Conservation (phyloP, 1,140 invertebrate species). For the Hypsibius dujardini region DNA sequence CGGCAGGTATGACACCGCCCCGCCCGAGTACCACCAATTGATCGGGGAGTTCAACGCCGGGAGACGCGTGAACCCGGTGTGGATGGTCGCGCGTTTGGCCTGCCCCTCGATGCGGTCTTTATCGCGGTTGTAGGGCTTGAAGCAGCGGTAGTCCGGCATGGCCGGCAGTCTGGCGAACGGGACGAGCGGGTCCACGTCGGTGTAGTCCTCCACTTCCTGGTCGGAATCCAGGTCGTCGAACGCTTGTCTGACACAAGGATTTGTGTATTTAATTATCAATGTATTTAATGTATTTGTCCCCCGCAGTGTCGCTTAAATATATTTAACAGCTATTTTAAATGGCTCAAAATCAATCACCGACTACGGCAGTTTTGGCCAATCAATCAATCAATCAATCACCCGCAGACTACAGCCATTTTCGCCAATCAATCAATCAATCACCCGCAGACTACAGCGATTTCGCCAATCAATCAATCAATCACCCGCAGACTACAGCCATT, state of each 20-base stretch:
- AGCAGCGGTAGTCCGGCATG: neutral
- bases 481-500: too few species aligned
- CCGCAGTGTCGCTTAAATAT: too few species aligned
- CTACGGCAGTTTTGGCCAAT: too few species aligned
- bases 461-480: too few species aligned
- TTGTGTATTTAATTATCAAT: neutral
- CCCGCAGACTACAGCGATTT: too few species aligned
- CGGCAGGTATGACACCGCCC: neutral
- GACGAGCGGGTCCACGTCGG: neutral
- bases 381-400: too few species aligned
- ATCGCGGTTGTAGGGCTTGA: neutral
- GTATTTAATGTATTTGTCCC: too few species aligned
- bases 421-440: too few species aligned
- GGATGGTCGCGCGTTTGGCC: neutral
- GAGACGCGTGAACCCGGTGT: neutral
- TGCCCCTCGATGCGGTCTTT: neutral
- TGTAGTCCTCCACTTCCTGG: neutral
- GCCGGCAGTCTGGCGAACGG: neutral
- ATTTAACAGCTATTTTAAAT: too few species aligned
- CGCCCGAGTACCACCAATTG: constrained; percentile 7
- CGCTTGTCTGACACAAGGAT: neutral
- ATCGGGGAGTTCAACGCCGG: neutral
- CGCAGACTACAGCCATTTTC: too few species aligned
- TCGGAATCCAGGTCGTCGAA: neutral
- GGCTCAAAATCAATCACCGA: too few species aligned